Base-by-base conservation (phyloP, 2,797 vertebrate genomes). In the Alcedo quadribrachys region DNA sequence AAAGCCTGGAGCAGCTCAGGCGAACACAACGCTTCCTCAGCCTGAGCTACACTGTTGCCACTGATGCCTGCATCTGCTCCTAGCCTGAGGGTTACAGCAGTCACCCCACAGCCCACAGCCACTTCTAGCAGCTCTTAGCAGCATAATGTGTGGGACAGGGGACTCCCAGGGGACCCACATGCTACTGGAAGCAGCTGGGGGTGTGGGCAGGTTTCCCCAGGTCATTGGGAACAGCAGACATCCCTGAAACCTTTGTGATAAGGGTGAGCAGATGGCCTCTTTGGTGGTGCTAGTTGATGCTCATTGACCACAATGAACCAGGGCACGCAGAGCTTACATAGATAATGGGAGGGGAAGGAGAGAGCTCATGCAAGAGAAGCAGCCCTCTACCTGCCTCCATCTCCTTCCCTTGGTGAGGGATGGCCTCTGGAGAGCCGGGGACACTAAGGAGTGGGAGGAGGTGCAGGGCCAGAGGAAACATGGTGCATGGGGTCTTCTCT, bases 161-260 rank as follows among this genome's bases (percentile, higher is more conserved):
- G 22, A 27, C 3, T 43, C 5, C 1, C 20, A 10, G 17, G 33
- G 32, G 14, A 60, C 6, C 18, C 54, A 19, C 13, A 13, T 11
- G 35, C 3, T 2, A 3, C 11, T 32, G 61, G 22, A 76, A 65
- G 33, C 7, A 85, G 8, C 9, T 19, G 6, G 30, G 32, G 16
- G 6, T 40, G 19, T 54, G 42, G 15, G 13, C 21, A 71, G 25
- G 5, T 13, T 57, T 2, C 35, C 22, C 62, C 19, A 20, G 11
- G 11, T 9, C 37, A 33, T 0, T 8, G 5, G 33, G 15, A n/a
- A 54, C 2, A 3, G 30, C 43, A 62, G 2, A 2, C 5, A 14
- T 6, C 18, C 28, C 81, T 50, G 25, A 35, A 65, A 2, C 5
- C 9, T 20, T 51, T 2, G 0, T 48, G 35, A 17, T 0, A 0